These are phyloP conservation scores for Didymodactylos carnosus DNA, from an alignment of 2,888 invertebrate genomes.

Conservation along the genomic window DNA sequence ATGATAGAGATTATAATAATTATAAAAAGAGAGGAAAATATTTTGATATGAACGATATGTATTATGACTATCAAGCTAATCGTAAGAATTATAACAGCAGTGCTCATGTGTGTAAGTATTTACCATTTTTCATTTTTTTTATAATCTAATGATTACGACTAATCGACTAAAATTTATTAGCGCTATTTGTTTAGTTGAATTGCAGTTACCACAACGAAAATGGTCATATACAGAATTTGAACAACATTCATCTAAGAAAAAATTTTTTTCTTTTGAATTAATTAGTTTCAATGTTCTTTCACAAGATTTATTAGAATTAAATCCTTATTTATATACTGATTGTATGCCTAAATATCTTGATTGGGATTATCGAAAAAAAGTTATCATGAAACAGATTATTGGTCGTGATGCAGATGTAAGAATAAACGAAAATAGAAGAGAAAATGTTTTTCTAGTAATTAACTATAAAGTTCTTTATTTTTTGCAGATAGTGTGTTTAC, in stretches of 20 bases:
- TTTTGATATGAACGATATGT: no score
- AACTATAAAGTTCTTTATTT: no score
- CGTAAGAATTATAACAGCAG: no score
- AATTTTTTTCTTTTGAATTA: conserved; percentile 5
- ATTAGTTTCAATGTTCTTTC: conserved; percentile 59
- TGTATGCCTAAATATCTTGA: conserved; percentile 39
- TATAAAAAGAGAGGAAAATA: no score
- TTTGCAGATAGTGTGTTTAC: conserved; percentile 59
- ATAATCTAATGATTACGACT: no score
- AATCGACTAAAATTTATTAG: no score
- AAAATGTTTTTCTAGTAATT: background rate
- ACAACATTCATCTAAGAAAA: background rate
- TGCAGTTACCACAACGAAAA: background rate
- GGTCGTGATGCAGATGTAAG: conserved; percentile 44
- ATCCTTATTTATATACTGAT: conserved; percentile 50
- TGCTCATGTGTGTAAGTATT: no score
- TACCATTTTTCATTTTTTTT: no score
- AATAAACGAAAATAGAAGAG: background rate
- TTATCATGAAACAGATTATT: conserved; percentile 43
- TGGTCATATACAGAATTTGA: background rate
- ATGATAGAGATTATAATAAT: no score
- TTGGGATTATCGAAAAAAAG: conserved; percentile 49
- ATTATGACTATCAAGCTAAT: no score
- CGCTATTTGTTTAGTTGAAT: background rate
- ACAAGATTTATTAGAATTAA: conserved; percentile 54